A percentile compares a stretch with the other conserved stretches of the same genome.
These are phyloP conservation scores for Illadopsis cleaveri DNA, from an alignment of 2,113 vertebrate species.

Conservation along the genomic window DNA sequence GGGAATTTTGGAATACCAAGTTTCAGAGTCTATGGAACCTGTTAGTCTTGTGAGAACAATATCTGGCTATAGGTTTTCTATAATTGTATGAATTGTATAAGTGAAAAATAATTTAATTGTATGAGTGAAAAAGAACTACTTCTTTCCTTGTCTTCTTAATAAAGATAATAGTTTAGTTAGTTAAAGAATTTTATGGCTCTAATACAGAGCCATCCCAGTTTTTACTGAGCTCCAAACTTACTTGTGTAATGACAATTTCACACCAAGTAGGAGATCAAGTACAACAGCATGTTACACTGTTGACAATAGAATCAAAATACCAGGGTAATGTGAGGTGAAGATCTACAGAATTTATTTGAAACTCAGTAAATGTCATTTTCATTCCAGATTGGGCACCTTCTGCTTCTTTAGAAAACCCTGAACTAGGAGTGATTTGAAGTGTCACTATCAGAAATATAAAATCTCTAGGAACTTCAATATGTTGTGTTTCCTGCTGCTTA, in stretches of 20 bases:
- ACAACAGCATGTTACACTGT: neutral
- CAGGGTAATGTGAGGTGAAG: slow-evolving; percentile 8
- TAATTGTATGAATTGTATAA: neutral
- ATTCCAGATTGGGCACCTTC: slow-evolving; percentile 27
- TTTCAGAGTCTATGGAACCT: neutral
- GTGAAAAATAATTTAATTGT: neutral
- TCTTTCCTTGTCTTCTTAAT: neutral
- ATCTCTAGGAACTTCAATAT: slow-evolving; percentile 32
- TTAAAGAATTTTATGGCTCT: neutral
- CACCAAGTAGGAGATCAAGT: slow-evolving; percentile 34
- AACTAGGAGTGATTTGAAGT: neutral
- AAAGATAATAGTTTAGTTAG: neutral
- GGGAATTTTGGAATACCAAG: neutral
- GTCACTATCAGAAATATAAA: slow-evolving; percentile 14
- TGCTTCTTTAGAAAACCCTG: slow-evolving; percentile 43
- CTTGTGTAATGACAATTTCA: slow-evolving; percentile 19
- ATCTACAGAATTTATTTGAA: slow-evolving; percentile 1
- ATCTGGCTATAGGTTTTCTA: neutral
- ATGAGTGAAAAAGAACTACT: neutral
- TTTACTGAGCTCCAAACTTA: neutral
- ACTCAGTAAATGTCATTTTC: slow-evolving; percentile 17
- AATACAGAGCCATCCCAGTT: neutral
- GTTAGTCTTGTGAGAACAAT: neutral
- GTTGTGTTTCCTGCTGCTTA: slow-evolving; percentile 14
- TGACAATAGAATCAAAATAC: slow-evolving; percentile 29